Base-by-base conservation (phyloP, 30 jellyfish, hydroid and myxozoan genomes). In the Hydractinia symbiolongicarpus region DNA sequence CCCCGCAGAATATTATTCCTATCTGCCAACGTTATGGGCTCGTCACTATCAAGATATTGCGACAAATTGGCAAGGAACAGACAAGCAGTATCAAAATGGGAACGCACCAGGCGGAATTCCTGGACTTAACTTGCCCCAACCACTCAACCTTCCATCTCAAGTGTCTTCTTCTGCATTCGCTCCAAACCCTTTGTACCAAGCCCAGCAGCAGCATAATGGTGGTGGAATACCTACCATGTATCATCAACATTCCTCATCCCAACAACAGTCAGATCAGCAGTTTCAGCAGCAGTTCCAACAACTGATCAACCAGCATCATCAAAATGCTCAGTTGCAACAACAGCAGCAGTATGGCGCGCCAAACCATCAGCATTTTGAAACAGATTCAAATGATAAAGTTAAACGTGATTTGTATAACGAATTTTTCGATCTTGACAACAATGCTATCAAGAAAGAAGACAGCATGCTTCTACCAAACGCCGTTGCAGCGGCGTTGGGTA, bases 331-430 rank as follows among this genome's bases (percentile, higher is more conserved):
- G 52, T 82, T 9, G 55, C 84, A 76, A 55, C 86, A 78, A 30
- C 86, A 78, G 16, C 86, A 78, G 11, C 55, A 15, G 58, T 78
- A 57, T n/a, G 71, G 53, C 50, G 17, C 14, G 13, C 50, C 19
- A 7, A 19, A 21, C 15, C 58, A 49, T 16, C 84, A 57, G 17
- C 54, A 57, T n/a, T 40, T 56, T 9, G 69, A 57, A n/a, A 57
- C 15, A 60, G 71, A 61, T 30, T 54, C 88, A 9, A 84, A 82
- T 76, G 94, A 76, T 55, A 86, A 85, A 74, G 79, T 86, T 57
- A 91, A 91, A 71, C 95, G 89, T 50, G 96, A 91, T 86, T 88
- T 91, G 9, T 91, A 91, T 87, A 91, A 91, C 72, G 98, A 91
- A 53, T 86, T 91, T 61, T 91, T 91, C 76, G 96, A 88, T 57